Conservation (phyloP, 2,888 invertebrate genomes). For the Nineta flava region DNA sequence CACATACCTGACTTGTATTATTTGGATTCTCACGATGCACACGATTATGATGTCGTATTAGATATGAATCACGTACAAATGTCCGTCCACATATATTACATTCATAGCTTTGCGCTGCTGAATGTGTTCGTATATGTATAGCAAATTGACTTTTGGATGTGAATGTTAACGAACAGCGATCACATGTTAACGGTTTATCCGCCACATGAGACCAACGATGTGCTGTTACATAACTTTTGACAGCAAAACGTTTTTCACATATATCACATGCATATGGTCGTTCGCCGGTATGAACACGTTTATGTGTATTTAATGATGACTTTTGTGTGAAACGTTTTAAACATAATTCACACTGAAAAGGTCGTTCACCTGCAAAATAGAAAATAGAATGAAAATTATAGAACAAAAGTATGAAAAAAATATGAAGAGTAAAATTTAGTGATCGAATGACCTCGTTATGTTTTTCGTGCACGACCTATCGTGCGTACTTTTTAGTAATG, state of each 20-base stretch:
- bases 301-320: slow-evolving; percentile 67
- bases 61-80: slow-evolving; percentile 61
- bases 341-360: slow-evolving; percentile 59
- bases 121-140: slow-evolving; percentile 59
- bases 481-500: too few species aligned
- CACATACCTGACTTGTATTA: neutral
- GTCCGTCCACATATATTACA: slow-evolving; percentile 59
- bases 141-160: slow-evolving; percentile 61
- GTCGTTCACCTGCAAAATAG: slow-evolving; percentile 34
- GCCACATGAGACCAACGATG: slow-evolving; percentile 69
- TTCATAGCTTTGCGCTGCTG: slow-evolving; percentile 51
- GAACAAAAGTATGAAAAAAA: neutral
- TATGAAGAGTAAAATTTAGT: too few species aligned
- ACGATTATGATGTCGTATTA: slow-evolving; percentile 61
- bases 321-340: slow-evolving; percentile 67
- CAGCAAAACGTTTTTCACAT: slow-evolving; percentile 64
- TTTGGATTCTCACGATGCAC: slow-evolving; percentile 34
- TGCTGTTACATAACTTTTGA: slow-evolving; percentile 66
- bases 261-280: slow-evolving; percentile 65
- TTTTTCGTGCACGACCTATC: too few species aligned
- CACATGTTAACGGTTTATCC: slow-evolving; percentile 57
- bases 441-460: too few species aligned
- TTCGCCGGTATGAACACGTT: slow-evolving; percentile 65
- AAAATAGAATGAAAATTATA: neutral
- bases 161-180: slow-evolving; percentile 55